Base-by-base conservation (phyloP, 1,140 invertebrate species). In the Drosophila virilis region DNA sequence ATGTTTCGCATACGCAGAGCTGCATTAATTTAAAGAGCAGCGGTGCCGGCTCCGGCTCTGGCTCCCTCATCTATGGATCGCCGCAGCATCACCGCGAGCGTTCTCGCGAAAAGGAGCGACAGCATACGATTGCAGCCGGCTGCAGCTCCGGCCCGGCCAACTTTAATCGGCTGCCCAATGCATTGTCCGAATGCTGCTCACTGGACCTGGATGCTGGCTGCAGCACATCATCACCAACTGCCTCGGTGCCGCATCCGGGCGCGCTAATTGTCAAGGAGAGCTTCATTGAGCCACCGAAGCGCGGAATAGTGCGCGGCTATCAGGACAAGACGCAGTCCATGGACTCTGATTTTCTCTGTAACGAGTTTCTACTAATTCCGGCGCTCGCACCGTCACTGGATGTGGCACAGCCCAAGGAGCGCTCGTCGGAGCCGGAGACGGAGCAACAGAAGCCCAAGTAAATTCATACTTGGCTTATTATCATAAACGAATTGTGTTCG, bases 241-340 rank as follows among this genome's bases (percentile, higher is more conserved):
- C 51, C 73, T 60, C 62, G 33, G 40, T 50, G 68, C 81, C 76
- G 1, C 84, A 89, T 61, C 90, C 91, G 0, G 93, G 92, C 3
- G 90, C 93, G 4, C 81, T 93, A 17, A 70, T 93, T 10, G 88
- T 93, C 13, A 93, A 93, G 78, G 93, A 93, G 76, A 83, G 84
- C 35, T 93, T 91, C 67, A 93, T 94, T 8, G 93, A 93, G 74
- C 92, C 93, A 1, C 91, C 92, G 5, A 92, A 93, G 76, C 92
- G 93, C 17, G 85, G 93, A 46, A 91, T 93, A 22, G 93, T 91
- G 35, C 92, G 90, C 58, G 93, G 93, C 80, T 93, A 93, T 77
- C 92, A 93, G 65, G 92, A 91, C 35, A 92, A 93, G 35, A 92
- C 91, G 0, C 90, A 91, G 60, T 91, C 90, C 13, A 91, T 91